Base-by-base conservation (phyloP, 2,113 vertebrate species). In the Tenebrosternarchus preto region DNA sequence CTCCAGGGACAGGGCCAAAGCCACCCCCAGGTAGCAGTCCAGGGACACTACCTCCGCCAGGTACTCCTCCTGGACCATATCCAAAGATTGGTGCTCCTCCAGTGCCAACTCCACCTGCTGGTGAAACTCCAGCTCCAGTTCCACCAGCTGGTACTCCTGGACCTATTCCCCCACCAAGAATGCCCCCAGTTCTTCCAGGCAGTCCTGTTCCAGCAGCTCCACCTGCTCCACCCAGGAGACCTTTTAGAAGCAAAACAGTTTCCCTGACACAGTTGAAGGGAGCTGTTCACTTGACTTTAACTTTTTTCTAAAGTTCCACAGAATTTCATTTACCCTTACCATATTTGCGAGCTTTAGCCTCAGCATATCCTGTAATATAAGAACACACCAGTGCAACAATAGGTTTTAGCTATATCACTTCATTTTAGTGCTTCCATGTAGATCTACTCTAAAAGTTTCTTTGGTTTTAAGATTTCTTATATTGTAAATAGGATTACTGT, bases 91-190 rank as follows among this genome's bases (percentile, higher is more conserved):
- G 89, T 81, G 57, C 29, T 0, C 88, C 87, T 63, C 86, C 89
- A 83, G 89, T 88, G 72, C 90, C 88, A 61, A 80, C 86, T 59
- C 86, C 88, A 77, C 56, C 69, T 17, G 24, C 88, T 80, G 88
- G 89, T 81, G 57, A 25, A 0, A 87, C 87, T 59, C 86, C 89
- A 85, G 89, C 88, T 73, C 90, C 88, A 61, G 79, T 87, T 59
- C 86, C 78, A 25, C 83, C 85, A 15, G 87, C 87, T 19, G 88
- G 71, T 63, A 83, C 86, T 79, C 83, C 87, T 22, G 79, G 31
- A 22, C 89, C 88, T 87, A 87, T 82, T 4, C 80, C 39, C 53
- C 86, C 86, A 9, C 20, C 43, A 22, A 50, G 19, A 4, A 69
- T 76, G 59, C 86, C 87, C 76, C 80, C 82, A 80, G 76, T 76